These are phyloP conservation scores for Setipinna tenuifilis DNA, from an alignment of 2,797 vertebrate species.

Conservation along the genomic window DNA sequence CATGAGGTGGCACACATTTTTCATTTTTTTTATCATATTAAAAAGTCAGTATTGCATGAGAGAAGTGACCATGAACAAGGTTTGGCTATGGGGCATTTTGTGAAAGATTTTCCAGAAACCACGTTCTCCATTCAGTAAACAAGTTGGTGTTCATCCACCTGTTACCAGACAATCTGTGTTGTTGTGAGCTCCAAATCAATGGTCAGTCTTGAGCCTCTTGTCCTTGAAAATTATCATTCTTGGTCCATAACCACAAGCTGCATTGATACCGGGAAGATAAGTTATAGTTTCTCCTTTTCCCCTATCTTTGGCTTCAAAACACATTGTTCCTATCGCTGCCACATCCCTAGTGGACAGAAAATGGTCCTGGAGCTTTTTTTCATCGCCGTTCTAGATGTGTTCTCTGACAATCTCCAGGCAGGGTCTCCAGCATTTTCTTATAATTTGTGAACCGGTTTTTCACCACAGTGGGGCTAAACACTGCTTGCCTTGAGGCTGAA, in stretches of 20 bases:
- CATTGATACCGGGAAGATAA: not conserved
- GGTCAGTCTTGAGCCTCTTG: constrained; percentile 3
- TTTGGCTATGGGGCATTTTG: not conserved
- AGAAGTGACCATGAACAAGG: constrained; percentile 7
- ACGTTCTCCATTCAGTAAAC: too few relatives aligned
- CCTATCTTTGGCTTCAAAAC: constrained; percentile 8
- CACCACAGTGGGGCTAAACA: not conserved
- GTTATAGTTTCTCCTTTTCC: constrained; percentile 29
- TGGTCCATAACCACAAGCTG: not conserved
- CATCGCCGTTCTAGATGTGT: constrained; percentile 18
- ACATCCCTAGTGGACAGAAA: constrained; percentile 11
- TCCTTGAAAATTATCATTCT: constrained; percentile 20
- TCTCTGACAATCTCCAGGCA: not conserved
- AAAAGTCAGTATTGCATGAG: constrained; percentile 24
- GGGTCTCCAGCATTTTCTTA: not conserved
- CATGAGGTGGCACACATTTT: not conserved
- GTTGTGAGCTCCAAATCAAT: too few relatives aligned
- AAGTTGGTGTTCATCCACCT: too few relatives aligned
- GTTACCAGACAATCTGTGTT: too few relatives aligned
- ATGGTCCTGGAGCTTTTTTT: constrained; percentile 21
- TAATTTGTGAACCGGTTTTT: not conserved
- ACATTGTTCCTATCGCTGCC: not conserved
- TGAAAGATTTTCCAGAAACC: too few relatives aligned
- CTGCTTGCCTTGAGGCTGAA: not conserved
- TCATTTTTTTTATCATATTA: not conserved